Conservation (phyloP, 2,113 vertebrate species). For the Etheostoma spectabile region DNA sequence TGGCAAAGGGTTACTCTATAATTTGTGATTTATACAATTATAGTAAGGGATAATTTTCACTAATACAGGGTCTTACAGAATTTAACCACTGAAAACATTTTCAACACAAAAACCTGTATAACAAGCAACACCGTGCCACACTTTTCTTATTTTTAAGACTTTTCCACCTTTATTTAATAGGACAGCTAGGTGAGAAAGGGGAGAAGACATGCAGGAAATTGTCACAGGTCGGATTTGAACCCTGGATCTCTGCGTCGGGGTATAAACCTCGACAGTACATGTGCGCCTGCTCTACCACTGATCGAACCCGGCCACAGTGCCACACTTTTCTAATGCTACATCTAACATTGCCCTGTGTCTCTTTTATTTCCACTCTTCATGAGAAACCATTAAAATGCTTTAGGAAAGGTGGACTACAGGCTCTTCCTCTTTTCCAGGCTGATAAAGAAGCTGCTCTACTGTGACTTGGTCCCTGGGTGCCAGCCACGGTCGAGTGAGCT, state of each 20-base stretch:
- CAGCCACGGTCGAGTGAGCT: slow-evolving; percentile 46
- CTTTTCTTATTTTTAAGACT: not conserved
- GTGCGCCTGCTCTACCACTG: no score
- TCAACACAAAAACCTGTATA: not conserved
- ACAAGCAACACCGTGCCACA: slow-evolving; percentile 6
- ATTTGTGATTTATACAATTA: not conserved
- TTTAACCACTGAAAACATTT: slow-evolving; percentile 8
- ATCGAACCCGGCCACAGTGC: not conserved
- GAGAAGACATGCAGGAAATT: no score
- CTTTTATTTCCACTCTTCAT: slow-evolving; percentile 45
- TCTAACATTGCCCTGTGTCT: not conserved
- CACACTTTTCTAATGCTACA: slow-evolving; percentile 13
- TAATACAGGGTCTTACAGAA: not conserved
- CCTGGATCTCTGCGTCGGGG: no score
- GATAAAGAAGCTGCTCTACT: slow-evolving; percentile 40
- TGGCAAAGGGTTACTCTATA: not conserved
- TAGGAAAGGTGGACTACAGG: slow-evolving; percentile 23
- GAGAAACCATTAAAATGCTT: slow-evolving; percentile 54
- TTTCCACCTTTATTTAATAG: no score
- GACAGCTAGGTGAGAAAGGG: no score
- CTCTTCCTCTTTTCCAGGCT: slow-evolving; percentile 21
- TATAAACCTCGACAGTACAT: no score
- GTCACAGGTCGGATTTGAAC: no score
- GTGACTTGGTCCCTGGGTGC: slow-evolving; percentile 26
- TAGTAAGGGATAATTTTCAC: not conserved